Base-by-base conservation (phyloP, 1,140 invertebrate genomes). In the Drosophila sp. region DNA sequence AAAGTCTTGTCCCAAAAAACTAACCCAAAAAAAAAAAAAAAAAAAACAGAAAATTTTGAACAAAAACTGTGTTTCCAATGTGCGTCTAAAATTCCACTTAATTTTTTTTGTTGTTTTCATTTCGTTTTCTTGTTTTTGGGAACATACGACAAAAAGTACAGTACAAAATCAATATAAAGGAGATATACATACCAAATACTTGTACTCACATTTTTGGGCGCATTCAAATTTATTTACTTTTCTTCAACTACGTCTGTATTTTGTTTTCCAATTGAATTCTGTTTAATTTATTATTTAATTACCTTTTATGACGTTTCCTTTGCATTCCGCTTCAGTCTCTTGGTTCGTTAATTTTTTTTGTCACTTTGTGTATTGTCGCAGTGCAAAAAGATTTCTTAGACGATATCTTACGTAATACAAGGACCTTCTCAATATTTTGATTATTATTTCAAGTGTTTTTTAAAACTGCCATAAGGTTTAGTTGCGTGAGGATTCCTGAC, bases 371-470 rank as follows among this genome's bases (percentile, higher is more conserved):
- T 57, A 58, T 58, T 43, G 27, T 66, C 45, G 51, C 51, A 46
- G 59, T 18, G 54, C 59, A 59, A 65, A 59, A 65, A 59, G 29
- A 63, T 48, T 71, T 46, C 7, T 18, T 18, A 16, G 14, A 40
- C 51, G n/a, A 51, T 67, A 32, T 69, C 5, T 29, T 61, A 27
- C 13, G 29, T 72, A 56, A 62, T 38, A 51, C 65, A 73, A 73
- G 71, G 65, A 73, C 65, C 71, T 62, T 62, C 71, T 73, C 71
- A 73, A 73, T 69, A 34, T 34, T 73, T 66, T 66, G 36, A 7
- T 51, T 66, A 29, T 72, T 2, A 58, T 65, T 72, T 72, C 8
- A 25, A 45, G 9, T 32, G 36, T 34, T 59, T 38, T 36, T 36
- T 29, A 50, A 56, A 40, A 2, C 11, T 36, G 11, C 9, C 0